phyloP scores from a whole-genome alignment of 2,888 invertebrate genomes.

The Eustalomyia histrio region DNA sequence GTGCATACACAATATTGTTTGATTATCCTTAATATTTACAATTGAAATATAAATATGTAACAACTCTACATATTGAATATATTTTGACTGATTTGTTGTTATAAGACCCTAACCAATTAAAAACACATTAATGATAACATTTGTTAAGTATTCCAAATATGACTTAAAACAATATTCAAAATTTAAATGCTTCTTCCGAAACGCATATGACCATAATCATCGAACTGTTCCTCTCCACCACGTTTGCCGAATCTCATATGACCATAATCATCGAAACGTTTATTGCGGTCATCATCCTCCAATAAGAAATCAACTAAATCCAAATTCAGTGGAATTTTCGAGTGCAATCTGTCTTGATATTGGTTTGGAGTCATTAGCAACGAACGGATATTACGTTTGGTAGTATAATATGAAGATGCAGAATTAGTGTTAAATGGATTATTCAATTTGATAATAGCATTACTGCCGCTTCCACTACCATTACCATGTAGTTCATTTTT shows the following conservation, averaged over 20 bases:
- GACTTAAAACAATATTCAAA: neutral
- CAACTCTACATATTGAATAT: neutral
- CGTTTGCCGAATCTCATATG: constrained; percentile 85
- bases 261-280: constrained; percentile 86
- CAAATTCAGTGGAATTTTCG: constrained; percentile 76
- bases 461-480: constrained; percentile 20
- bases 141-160: neutral
- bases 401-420: constrained; percentile 37
- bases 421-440: constrained; percentile 20
- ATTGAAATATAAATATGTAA: neutral
- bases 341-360: constrained; percentile 70
- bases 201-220: constrained; percentile 88
- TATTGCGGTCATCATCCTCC: constrained; percentile 76
- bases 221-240: constrained; percentile 83
- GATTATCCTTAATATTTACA: constrained; percentile 16
- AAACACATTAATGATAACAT: neutral
- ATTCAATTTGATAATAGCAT: constrained; percentile 33
- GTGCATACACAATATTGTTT: neutral
- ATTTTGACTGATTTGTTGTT: constrained; percentile 29
- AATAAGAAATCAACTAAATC: constrained; percentile 76
- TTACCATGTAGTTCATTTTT: constrained; percentile 53
- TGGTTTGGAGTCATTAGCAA: constrained; percentile 46
- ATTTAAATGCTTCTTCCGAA: constrained; percentile 82
- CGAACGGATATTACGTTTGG: constrained; percentile 71
- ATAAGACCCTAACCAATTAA: constrained; percentile 41